Conservation (phyloP, 2,888 invertebrate genomes). For the Amaurobius ferox region DNA sequence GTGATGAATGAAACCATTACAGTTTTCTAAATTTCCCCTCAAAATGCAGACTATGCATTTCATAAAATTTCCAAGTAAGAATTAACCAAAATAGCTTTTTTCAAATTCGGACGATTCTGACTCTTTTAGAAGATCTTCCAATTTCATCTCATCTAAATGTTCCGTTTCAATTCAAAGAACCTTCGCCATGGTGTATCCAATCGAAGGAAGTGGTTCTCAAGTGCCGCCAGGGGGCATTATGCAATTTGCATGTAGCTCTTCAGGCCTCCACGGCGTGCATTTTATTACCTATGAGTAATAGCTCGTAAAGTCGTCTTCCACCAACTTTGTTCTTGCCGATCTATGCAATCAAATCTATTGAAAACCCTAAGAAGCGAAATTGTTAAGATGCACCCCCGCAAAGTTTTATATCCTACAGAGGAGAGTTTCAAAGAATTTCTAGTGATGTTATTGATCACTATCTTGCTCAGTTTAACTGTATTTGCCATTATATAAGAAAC, state of each 20-base stretch:
- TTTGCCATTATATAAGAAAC: neutral
- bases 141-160: neutral
- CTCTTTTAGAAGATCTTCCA: neutral
- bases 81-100: neutral
- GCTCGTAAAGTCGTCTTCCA: neutral
- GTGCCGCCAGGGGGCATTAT: neutral
- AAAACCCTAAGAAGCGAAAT: constrained; percentile 5
- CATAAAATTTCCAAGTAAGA: neutral
- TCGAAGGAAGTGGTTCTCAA: constrained; percentile 10
- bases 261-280: neutral
- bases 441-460: neutral
- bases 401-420: neutral
- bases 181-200: neutral
- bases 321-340: constrained; percentile 16
- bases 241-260: neutral
- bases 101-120: neutral
- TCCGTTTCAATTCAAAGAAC: neutral
- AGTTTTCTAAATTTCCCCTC: too few relatives aligned
- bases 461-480: neutral
- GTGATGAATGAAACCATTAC: too few relatives aligned
- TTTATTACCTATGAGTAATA: neutral
- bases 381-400: neutral
- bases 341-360: neutral
- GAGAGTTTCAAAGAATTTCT: neutral
- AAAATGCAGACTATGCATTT: neutral